Evolutionary conservation across 2,888 invertebrate genomes (phyloP).

Genomic region (Smittia aterrima): DNA sequence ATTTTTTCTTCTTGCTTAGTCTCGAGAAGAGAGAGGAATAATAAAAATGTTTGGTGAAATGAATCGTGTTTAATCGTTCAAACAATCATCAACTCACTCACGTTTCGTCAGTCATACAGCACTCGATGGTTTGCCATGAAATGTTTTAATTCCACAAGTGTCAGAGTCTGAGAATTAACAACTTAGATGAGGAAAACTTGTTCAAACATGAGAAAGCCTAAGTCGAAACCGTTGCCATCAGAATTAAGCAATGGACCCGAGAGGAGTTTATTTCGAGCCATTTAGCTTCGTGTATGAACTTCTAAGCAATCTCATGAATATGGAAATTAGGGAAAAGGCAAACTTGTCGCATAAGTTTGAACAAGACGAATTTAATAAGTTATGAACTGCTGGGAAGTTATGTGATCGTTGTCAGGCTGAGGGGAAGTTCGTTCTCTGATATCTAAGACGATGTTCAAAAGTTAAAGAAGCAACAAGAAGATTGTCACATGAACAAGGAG

Average conservation of each 20-base stretch:
- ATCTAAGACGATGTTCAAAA: background rate
- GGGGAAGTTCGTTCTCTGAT: background rate
- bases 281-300: background rate
- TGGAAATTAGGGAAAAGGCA: slow-evolving; percentile 3
- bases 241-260: slow-evolving; percentile 4
- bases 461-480: no score
- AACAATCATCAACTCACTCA: background rate
- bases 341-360: background rate
- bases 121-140: background rate
- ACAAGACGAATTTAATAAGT: background rate
- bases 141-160: background rate
- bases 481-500: background rate
- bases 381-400: background rate
- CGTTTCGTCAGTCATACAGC: background rate
- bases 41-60: background rate
- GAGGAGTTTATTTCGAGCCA: background rate
- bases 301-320: background rate
- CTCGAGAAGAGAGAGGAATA: no score
- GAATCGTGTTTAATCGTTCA: background rate
- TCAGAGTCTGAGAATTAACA: background rate
- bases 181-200: background rate
- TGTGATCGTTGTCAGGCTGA: background rate
- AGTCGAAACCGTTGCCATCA: background rate
- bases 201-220: background rate
- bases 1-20: background rate